phyloP scores from a whole-genome alignment of 37 sponge, comb jelly and placozoan species.

The Agelas oroides region DNA sequence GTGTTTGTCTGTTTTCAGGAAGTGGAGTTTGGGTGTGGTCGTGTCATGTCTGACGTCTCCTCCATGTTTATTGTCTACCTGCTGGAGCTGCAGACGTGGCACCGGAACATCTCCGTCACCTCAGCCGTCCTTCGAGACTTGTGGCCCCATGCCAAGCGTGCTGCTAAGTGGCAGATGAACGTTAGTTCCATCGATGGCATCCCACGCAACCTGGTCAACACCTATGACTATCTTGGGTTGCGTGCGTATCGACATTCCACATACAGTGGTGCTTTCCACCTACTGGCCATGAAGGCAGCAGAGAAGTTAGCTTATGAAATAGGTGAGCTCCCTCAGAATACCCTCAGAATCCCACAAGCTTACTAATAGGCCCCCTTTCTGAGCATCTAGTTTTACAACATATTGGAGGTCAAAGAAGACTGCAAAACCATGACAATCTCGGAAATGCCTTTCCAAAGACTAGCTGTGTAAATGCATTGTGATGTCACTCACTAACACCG shows the following conservation, averaged over 20 bases:
- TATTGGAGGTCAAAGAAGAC: too few species aligned
- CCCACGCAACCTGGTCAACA: slow-evolving; percentile 2
- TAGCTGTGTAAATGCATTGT: too few species aligned
- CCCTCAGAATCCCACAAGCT: too few species aligned
- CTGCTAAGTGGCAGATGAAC: slow-evolving; percentile 24
- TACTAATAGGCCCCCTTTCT: too few species aligned
- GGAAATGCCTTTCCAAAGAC: too few species aligned
- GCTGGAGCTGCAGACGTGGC: slow-evolving; percentile 10
- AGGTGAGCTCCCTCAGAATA: neutral
- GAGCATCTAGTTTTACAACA: too few species aligned
- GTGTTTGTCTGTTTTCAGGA: too few species aligned
- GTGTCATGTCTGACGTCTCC: slow-evolving; percentile 24
- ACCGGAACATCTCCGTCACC: neutral
- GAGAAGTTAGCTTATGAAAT: neutral
- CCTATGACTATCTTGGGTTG: slow-evolving; percentile 11
- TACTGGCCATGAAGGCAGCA: slow-evolving; percentile 23
- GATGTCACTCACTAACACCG: too few species aligned
- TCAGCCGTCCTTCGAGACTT: neutral
- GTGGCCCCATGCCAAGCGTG: slow-evolving; percentile 9
- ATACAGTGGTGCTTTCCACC: neutral
- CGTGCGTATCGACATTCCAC: neutral
- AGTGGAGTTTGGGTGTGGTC: slow-evolving; percentile 20
- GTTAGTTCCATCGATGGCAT: neutral
- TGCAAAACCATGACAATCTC: too few species aligned
- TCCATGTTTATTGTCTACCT: slow-evolving; percentile 41